Conservation (phyloP, 2,888 invertebrate genomes). For the Drosophila affinis region DNA sequence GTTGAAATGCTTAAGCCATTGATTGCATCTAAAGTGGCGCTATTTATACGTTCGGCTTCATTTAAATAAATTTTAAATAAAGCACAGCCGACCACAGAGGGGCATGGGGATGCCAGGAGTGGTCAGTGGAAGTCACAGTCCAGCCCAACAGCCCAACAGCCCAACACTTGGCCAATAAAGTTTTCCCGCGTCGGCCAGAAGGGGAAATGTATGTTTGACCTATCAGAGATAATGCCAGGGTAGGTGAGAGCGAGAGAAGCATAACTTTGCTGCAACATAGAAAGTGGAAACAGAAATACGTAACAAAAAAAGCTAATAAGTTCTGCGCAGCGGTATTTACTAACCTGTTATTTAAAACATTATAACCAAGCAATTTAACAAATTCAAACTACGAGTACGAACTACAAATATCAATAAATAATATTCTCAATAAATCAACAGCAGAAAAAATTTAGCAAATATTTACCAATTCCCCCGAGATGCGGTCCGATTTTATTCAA, state of each 20-base stretch:
- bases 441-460: slow-evolving; percentile 20
- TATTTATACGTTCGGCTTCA: slow-evolving; percentile 77
- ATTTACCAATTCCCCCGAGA: slow-evolving; percentile 26
- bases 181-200: slow-evolving; percentile 28
- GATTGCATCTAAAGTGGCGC: slow-evolving; percentile 78
- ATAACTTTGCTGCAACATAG: background rate
- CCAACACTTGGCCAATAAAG: slow-evolving; percentile 69
- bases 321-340: background rate
- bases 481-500: slow-evolving; percentile 3
- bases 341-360: background rate
- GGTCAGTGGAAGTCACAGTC: slow-evolving; percentile 10
- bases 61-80: slow-evolving; percentile 78
- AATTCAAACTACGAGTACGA: slow-evolving; percentile 5
- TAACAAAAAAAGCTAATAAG: slow-evolving; percentile 1
- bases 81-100: slow-evolving; percentile 52
- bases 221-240: slow-evolving; percentile 46
- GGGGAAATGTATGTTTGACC: slow-evolving; percentile 55
- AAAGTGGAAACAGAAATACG: background rate
- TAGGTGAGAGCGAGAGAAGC: background rate
- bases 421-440: slow-evolving; percentile 49
- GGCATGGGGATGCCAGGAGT: background rate
- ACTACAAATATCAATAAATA: slow-evolving; percentile 38
- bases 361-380: slow-evolving; percentile 37
- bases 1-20: slow-evolving; percentile 79
- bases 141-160: slow-evolving; percentile 48